Conservation (phyloP, 2,113 vertebrate genomes). For the Hyla sarda region DNA sequence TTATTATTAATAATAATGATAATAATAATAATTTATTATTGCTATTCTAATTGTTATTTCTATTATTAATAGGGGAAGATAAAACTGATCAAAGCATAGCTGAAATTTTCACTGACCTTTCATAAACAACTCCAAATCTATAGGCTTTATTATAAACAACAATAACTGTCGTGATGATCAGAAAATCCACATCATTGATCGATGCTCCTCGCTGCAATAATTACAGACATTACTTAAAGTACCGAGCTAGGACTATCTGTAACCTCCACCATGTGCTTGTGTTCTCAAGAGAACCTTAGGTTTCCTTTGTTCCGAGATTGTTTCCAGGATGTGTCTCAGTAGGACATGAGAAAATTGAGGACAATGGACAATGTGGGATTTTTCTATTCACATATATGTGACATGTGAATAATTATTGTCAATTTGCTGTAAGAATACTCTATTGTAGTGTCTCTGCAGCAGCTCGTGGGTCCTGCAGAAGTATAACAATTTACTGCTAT, state of each 20-base stretch:
- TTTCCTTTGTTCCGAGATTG: neutral
- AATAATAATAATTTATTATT: no score
- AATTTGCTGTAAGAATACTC: constrained; percentile 12
- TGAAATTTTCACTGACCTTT: no score
- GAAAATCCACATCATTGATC: constrained; percentile 25
- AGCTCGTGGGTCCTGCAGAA: neutral
- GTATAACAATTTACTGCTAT: neutral
- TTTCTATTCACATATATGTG: constrained; percentile 13
- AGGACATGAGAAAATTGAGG: constrained; percentile 13
- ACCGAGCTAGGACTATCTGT: neutral
- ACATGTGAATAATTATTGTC: constrained; percentile 1
- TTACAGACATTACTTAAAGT: constrained; percentile 17
- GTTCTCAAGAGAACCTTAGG: neutral
- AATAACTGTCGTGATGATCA: constrained; percentile 7
- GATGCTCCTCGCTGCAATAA: constrained; percentile 12
- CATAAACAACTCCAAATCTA: no score
- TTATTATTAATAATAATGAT: no score
- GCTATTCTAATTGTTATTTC: no score
- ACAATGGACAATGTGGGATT: neutral
- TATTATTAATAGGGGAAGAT: no score
- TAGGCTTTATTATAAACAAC: neutral
- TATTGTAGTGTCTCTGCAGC: neutral
- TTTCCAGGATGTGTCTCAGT: constrained; percentile 44
- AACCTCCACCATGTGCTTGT: constrained; percentile 7
- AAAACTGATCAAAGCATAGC: no score